Base-by-base conservation (phyloP, 2,113 vertebrate genomes). In the Antennarius striatus region DNA sequence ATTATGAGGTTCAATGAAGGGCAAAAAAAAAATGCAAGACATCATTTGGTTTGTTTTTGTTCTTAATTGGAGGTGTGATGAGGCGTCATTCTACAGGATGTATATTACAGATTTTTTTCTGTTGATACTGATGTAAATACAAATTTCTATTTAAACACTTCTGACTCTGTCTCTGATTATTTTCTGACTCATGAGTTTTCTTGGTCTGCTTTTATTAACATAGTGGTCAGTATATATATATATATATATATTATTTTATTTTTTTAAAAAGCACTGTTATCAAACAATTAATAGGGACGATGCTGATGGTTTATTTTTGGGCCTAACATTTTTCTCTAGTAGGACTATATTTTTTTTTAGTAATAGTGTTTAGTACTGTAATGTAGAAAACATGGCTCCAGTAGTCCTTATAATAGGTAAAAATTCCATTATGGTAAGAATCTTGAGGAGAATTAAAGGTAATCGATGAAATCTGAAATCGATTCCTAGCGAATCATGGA, bases 111-210 rank as follows among this genome's bases (percentile, higher is more conserved):
- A 91, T 88, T 71, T 92, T 90, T 88, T 55, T 92, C 90, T 92
- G 91, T 94, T 85, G 93, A 95, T 95, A 95, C 95, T 91, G 74
- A 92, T 96, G 96, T 97, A 98, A 98, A 99, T 98, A 98, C 95
- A 99, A 93, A 94, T 96, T 98, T 97, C 91, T 98, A 96, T 98
- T 98, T 96, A 96, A 96, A 95, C 92, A 83, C 62, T 68, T 36
- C 6, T 62, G 83, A 6, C 65, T 89, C 67, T 42, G 30, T 79
- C 56, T 54, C 39, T 70, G 10, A 50, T 68, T 50, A 43, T 43
- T 36, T 36, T 36, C 32, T 40, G 39, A 40, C 39, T 40, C 39
- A 1, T 53, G 5, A 29, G 2, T 71, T 50, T 6, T 43, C 39
- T 36, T 22, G 11, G 14, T 3, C 46, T 50, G 32, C 53, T 40